Evolutionary conservation across 2,797 vertebrate genomes (phyloP).

Genomic region (Notolabrus celidotus): DNA sequence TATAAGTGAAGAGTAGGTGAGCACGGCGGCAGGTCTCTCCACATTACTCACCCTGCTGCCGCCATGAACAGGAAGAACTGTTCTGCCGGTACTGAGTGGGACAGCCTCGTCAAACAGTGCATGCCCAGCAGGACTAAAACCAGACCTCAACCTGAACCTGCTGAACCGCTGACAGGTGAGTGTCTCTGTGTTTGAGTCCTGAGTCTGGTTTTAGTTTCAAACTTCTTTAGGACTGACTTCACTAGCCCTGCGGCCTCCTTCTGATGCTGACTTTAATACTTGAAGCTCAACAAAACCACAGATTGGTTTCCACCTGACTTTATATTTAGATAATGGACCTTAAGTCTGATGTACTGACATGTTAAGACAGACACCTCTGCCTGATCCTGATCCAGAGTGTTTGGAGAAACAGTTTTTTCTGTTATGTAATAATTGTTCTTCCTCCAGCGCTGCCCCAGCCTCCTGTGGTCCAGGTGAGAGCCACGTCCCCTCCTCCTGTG

Average conservation of each 20-base stretch:
- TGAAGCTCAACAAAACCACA: background rate
- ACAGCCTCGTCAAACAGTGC: conserved; percentile 35
- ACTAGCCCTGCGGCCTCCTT: background rate
- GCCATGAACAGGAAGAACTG: conserved; percentile 84
- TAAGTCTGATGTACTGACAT: background rate
- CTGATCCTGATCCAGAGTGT: background rate
- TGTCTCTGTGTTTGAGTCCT: background rate
- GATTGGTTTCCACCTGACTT: background rate
- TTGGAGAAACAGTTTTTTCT: background rate
- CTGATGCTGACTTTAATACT: background rate
- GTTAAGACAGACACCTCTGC: background rate
- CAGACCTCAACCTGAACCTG: background rate
- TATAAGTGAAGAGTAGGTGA: conserved; percentile 75
- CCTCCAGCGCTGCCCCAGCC: conserved; percentile 29
- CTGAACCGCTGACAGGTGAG: conserved; percentile 64
- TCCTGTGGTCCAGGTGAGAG: conserved; percentile 8
- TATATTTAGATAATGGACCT: no score
- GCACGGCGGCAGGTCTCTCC: conserved; percentile 85
- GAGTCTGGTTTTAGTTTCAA: background rate
- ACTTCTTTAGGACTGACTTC: background rate
- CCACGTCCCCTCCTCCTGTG: background rate
- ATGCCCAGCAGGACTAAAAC: fast-evolving
- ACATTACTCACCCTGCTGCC: conserved; percentile 69
- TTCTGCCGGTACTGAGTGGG: conserved; percentile 33
- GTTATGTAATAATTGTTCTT: conserved; percentile 8